phyloP scores from a whole-genome alignment of 2,888 invertebrate species.

The Chymomyza amoena region DNA sequence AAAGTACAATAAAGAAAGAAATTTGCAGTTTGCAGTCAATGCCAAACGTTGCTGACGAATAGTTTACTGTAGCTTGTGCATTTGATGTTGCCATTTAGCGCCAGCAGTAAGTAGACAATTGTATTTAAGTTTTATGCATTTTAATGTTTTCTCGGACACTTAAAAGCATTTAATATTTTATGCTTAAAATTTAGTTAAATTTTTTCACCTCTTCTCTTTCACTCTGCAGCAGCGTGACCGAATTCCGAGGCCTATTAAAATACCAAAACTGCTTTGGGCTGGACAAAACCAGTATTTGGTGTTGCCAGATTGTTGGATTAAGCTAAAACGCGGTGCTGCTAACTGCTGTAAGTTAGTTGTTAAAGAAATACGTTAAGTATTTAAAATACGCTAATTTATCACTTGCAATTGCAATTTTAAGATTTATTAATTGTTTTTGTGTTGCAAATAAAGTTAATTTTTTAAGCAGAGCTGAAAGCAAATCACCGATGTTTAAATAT shows the following conservation, averaged over 20 bases:
- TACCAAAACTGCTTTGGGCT: not conserved
- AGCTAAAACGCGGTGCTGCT: not conserved
- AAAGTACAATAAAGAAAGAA: not conserved
- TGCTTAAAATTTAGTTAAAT: not conserved
- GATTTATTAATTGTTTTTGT: not conserved
- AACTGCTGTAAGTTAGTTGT: not conserved
- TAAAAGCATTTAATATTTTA: not conserved
- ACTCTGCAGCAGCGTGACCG: not conserved
- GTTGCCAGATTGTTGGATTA: conserved; percentile 5
- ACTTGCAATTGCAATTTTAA: not conserved
- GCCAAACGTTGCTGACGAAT: not conserved
- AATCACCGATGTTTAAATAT: too few relatives aligned
- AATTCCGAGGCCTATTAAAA: not conserved
- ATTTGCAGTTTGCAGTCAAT: not conserved
- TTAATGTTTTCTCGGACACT: not conserved
- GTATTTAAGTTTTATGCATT: not conserved
- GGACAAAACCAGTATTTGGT: not conserved
- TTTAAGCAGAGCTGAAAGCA: too few relatives aligned
- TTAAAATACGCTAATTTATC: not conserved
- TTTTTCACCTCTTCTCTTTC: conserved; percentile 1
- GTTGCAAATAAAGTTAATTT: too few relatives aligned
- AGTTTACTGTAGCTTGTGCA: not conserved
- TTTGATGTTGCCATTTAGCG: not conserved
- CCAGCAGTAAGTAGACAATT: not conserved
- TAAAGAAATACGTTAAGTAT: not conserved